Evolutionary conservation across 1,140 invertebrate species (phyloP), one percentile per base, ranked within the genome.

Genomic region (Gonioctena quinquepunctata): DNA sequence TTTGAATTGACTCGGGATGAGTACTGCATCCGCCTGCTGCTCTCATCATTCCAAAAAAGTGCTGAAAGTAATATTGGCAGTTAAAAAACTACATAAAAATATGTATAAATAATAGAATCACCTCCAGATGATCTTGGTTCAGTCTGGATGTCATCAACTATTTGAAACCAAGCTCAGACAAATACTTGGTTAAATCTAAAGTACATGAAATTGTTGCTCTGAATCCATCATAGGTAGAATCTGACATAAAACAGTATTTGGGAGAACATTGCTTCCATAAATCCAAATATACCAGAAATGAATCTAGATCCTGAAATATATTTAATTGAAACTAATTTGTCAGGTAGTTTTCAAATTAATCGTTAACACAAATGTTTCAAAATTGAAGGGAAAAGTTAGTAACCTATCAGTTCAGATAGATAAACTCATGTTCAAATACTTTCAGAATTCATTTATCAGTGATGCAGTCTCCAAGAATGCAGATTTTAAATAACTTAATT

Each of bases 31-130:
- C 60, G 11, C 68, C 61, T 50, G 49, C 42, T 18, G 25, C 33
- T 27, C 60, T 54, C 48, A 69, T 59, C 18, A 64, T 27, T 13
- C 60, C 59, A 65, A 69, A 69, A 21, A 69, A 69, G 49, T 69
- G 68, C 28, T 69, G 26, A 61, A 61, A 61, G 13, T 33, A 13
- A 33, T 33, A 33, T n/a, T n/a, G n/a, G n/a, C n/a, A n/a, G n/a
- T n/a, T n/a, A n/a, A n/a, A n/a, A n/a, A n/a, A n/a, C n/a, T n/a
- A n/a, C n/a, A n/a, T n/a, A n/a, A n/a, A n/a, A n/a, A n/a, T n/a
- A n/a, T n/a, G n/a, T n/a, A n/a, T n/a, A n/a, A n/a, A n/a, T n/a
- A n/a, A n/a, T n/a, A n/a, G n/a, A n/a, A 28, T 28, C 27, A 50
- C 49, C 19, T 50, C 49, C 49, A 50, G n/a, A 50, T 50, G 49